These are phyloP conservation scores for Sylvia borin DNA, from an alignment of 2,797 vertebrate genomes.

Conservation along the genomic window DNA sequence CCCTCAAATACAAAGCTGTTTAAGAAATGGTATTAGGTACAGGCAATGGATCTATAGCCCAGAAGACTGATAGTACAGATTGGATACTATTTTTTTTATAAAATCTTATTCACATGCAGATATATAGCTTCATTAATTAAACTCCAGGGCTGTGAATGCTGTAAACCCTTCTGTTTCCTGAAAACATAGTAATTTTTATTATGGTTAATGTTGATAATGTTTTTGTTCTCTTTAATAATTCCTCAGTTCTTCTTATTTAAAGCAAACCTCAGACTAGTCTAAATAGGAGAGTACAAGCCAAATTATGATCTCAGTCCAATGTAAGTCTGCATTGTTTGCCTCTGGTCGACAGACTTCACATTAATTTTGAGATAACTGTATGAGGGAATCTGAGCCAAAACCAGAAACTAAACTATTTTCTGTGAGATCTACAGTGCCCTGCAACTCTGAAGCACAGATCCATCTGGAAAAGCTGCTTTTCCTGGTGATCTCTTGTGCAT, in stretches of 20 bases:
- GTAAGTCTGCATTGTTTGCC: neutral
- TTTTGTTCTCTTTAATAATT: neutral
- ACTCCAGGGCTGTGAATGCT: neutral
- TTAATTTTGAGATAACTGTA: neutral
- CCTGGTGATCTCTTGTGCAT: neutral
- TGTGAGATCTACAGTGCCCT: neutral
- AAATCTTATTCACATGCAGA: neutral
- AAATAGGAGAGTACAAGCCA: neutral
- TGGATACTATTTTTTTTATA: neutral
- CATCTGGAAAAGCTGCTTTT: conserved; percentile 21
- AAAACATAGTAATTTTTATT: neutral
- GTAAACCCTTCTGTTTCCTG: neutral
- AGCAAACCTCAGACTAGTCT: neutral
- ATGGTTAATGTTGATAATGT: neutral
- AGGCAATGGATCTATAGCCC: neutral
- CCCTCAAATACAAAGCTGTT: neutral
- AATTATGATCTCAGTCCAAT: neutral
- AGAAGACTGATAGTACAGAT: neutral
- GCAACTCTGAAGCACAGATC: neutral
- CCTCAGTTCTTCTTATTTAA: neutral
- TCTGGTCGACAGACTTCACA: neutral
- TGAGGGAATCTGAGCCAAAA: neutral
- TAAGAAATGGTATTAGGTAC: neutral
- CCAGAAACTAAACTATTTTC: neutral
- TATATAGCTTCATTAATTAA: neutral